phyloP scores from a whole-genome alignment of 2,113 vertebrate species.

The Pedetes capensis region DNA sequence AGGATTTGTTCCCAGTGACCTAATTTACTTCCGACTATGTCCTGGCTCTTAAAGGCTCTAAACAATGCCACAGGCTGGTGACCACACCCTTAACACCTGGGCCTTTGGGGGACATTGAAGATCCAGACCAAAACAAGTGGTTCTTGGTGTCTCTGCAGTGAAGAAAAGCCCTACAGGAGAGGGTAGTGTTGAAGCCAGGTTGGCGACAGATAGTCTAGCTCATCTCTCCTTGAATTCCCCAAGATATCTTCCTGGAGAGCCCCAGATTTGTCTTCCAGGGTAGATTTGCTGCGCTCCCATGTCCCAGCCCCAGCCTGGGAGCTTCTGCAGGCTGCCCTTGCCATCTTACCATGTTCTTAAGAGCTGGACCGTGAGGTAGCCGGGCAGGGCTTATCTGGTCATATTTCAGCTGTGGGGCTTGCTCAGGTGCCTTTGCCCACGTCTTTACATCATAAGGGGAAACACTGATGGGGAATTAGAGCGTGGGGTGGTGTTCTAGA shows the following conservation, averaged over 20 bases:
- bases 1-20: too few relatives aligned
- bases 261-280: too few relatives aligned
- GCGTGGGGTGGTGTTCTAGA: not conserved
- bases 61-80: too few relatives aligned
- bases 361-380: not conserved
- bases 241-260: too few relatives aligned
- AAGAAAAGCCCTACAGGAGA: not conserved
- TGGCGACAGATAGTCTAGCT: not conserved
- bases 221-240: not conserved
- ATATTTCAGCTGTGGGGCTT: not conserved
- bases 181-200: not conserved
- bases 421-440: not conserved
- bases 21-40: not conserved
- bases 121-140: not conserved
- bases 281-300: too few relatives aligned
- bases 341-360: not conserved
- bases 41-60: too few relatives aligned
- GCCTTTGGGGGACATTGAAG: not conserved
- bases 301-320: not conserved
- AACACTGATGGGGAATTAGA: not conserved
- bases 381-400: not conserved
- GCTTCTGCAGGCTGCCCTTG: not conserved
- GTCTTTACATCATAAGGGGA: too few relatives aligned
- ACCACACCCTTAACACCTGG: not conserved
- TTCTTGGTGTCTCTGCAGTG: not conserved